Base-by-base conservation (phyloP, 2,888 invertebrate species). In the Stenurella melanura region DNA sequence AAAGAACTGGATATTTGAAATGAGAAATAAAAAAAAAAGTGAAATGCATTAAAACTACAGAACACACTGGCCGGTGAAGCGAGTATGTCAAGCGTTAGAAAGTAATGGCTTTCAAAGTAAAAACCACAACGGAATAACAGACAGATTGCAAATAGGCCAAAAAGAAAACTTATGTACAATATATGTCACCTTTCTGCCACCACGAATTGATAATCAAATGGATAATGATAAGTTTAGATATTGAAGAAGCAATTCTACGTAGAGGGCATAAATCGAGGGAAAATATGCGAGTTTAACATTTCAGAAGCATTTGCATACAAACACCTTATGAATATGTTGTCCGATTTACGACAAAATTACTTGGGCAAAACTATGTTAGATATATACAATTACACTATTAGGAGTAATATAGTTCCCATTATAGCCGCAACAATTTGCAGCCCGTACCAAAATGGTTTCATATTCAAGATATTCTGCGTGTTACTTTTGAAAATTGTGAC, bases 91-190 rank as follows among this genome's bases (percentile, higher is more conserved):
- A 70, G 75, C 61, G 38, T 72, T 63, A 78, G 75, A 63, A 60
- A 30, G 21, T 15, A 18, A 50, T 26, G 54, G 57, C 11, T 58
- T 38, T 58, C 54, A 71, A 69, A 61, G 58, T 19, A 42, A 42
- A 70, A 76, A 72, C 61, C 61, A 61, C 21, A 64, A 70, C 63
- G 54, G 18, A 42, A 72, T 42, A 30, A 38, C 3, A 38, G 54
- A 63, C 42, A 70, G 70, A 70, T 70, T 58, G 58, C 58, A 58
- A 68, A 75, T 73, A 75, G 74, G 72, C 76, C 80, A 76, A 78
- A 78, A 73, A 73, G 76, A 79, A 74, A 78, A 78, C 76, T 67
- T 80, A 81, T 79, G 74, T 75, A 78, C 74, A 73, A 75, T 77
- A 50, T 50, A 77, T 80, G 74, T 77, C 73, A 73, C 60, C 68